Percentiles rank a stretch among this genome's conserved stretches.
Conservation (phyloP, 1,140 invertebrate genomes). For the Grapholita molesta region DNA sequence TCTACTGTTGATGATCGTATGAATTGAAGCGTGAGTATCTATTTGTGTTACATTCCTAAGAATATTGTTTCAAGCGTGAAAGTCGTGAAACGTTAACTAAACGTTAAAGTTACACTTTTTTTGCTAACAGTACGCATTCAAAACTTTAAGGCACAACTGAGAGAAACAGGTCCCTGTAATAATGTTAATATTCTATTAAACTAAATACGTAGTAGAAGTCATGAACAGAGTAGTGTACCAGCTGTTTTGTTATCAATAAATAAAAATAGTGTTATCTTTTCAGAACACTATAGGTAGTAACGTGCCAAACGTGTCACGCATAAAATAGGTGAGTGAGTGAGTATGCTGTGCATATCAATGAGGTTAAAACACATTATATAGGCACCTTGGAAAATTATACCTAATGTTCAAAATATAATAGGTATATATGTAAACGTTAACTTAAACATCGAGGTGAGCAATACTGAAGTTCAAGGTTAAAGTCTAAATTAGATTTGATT, state of each 20-base stretch:
- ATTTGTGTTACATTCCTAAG: not conserved
- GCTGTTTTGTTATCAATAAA: not conserved
- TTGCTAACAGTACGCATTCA: not conserved
- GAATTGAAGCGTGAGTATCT: conserved; percentile 11
- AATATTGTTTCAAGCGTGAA: not conserved
- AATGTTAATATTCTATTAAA: not conserved
- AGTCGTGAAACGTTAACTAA: not conserved
- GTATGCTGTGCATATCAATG: not conserved
- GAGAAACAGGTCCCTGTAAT: not conserved
- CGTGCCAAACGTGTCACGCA: not conserved
- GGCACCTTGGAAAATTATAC: not conserved
- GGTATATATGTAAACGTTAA: not conserved
- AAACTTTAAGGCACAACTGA: not conserved
- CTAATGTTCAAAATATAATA: no score
- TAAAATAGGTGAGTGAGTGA: not conserved
- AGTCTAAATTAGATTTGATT: not conserved
- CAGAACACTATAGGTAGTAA: not conserved
- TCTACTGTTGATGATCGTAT: not conserved
- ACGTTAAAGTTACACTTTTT: not conserved
- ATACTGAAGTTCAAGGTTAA: not conserved
- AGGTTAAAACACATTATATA: not conserved
- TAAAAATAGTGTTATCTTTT: not conserved
- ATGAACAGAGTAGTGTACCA: not conserved
- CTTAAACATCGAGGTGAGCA: not conserved
- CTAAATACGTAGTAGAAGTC: not conserved